Evolutionary conservation across 1,140 invertebrate species (phyloP).

Genomic region (Popillia japonica): DNA sequence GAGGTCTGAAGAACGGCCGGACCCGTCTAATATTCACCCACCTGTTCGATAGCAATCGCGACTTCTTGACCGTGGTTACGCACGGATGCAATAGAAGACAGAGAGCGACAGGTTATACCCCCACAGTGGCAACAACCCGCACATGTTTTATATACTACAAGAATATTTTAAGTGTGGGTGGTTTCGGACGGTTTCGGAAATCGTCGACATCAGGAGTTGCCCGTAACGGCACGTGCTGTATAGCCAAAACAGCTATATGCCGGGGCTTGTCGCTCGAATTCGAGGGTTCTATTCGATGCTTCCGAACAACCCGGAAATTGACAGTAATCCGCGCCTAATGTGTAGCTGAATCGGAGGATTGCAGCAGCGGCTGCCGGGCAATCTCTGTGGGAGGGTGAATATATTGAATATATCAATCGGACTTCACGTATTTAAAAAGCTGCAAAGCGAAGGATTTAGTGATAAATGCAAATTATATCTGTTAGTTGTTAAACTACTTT

Average conservation of each 20-base stretch:
- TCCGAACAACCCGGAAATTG: constrained; percentile 16
- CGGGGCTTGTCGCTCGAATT: background rate
- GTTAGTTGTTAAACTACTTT: too few relatives aligned
- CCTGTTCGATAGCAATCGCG: constrained; percentile 34
- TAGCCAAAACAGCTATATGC: background rate
- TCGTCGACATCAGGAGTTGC: background rate
- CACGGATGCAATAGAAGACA: constrained; percentile 16
- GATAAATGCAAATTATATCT: too few relatives aligned
- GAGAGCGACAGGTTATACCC: constrained; percentile 36
- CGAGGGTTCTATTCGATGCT: background rate
- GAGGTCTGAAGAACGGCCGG: background rate
- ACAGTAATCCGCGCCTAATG: constrained; percentile 28
- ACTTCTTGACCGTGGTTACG: constrained; percentile 36
- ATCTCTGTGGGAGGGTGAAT: too few relatives aligned
- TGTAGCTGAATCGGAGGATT: constrained; percentile 3
- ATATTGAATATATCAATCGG: too few relatives aligned
- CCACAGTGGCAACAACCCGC: constrained; percentile 38
- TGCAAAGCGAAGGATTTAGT: too few relatives aligned
- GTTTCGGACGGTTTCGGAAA: constrained; percentile 35
- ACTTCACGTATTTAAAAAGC: too few relatives aligned
- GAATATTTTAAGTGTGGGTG: constrained; percentile 39
- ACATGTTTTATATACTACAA: constrained; percentile 42
- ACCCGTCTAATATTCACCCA: constrained; percentile 24
- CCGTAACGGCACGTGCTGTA: constrained; percentile 9
- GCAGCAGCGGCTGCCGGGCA: background rate